These are phyloP conservation scores for Chiridota heheva DNA, from an alignment of 35 echinoderm and acorn worm genomes.

Conservation along the genomic window DNA sequence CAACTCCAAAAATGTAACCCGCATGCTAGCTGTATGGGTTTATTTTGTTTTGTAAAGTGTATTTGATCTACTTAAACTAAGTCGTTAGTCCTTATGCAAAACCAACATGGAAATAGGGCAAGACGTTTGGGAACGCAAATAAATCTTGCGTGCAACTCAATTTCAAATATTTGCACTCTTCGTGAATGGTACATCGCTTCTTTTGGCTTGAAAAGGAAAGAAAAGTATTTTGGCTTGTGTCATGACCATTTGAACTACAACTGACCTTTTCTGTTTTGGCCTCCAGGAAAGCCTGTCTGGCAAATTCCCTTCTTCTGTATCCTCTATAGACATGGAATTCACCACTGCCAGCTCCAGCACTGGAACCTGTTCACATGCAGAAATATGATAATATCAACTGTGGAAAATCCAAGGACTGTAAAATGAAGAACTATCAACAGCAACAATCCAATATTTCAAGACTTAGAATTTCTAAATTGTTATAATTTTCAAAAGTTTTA, in stretches of 20 bases:
- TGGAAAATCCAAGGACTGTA: neutral
- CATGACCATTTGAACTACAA: neutral
- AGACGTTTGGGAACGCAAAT: too few species aligned
- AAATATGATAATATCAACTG: neutral
- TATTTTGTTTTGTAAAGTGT: too few species aligned
- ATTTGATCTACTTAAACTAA: too few species aligned
- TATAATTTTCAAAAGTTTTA: conserved; percentile 20
- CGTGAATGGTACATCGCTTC: neutral
- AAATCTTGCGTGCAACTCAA: too few species aligned
- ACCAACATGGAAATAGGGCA: too few species aligned
- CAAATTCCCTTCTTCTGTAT: conserved; percentile 78
- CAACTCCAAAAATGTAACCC: too few species aligned
- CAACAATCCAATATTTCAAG: conserved; percentile 30
- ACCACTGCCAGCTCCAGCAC: conserved; percentile 99
- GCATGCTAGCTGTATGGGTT: too few species aligned
- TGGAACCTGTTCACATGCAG: conserved; percentile 68
- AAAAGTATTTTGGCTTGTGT: neutral
- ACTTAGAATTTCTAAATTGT: conserved; percentile 32
- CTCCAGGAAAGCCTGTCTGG: conserved; percentile 69
- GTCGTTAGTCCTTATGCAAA: too few species aligned
- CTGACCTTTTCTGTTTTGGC: conserved; percentile 62
- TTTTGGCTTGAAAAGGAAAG: neutral
- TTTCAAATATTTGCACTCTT: neutral
- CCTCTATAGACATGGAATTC: conserved; percentile 99
- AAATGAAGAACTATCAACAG: conserved; percentile 40